phyloP scores from a whole-genome alignment of 2,113 vertebrate species.

The Struthio camelus region DNA sequence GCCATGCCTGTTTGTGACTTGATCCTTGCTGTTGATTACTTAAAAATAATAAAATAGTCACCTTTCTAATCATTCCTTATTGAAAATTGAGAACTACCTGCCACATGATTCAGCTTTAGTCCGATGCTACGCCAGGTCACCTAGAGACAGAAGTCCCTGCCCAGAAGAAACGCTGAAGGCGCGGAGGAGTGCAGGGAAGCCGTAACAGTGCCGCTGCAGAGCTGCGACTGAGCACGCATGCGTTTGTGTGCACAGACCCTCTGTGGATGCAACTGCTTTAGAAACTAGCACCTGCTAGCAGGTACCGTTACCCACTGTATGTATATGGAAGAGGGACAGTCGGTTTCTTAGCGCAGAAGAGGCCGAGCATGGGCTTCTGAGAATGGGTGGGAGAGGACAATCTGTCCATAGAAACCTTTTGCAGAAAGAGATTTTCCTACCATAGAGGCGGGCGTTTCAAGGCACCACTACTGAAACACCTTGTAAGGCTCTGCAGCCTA shows the following conservation, averaged over 20 bases:
- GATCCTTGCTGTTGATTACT: constrained; percentile 1
- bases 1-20: constrained; percentile 3
- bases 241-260: background rate
- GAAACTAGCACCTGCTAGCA: background rate
- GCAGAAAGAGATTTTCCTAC: background rate
- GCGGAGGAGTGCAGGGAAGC: accelerated
- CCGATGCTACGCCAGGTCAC: background rate
- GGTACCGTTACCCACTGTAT: background rate
- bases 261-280: background rate
- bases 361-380: background rate
- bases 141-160: background rate
- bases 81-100: background rate
- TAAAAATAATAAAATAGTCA: constrained; percentile 40
- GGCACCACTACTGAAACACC: background rate
- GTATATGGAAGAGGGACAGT: background rate
- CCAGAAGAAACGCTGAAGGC: background rate
- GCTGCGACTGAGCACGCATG: accelerated
- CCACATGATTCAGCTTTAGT: background rate
- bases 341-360: background rate
- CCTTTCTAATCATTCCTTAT: background rate
- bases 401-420: background rate
- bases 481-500: background rate
- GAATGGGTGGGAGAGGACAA: background rate
- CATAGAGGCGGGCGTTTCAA: background rate
- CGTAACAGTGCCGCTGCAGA: accelerated